phyloP scores from a whole-genome alignment of 1,140 invertebrate species.

The Drosophila lacertosa region DNA sequence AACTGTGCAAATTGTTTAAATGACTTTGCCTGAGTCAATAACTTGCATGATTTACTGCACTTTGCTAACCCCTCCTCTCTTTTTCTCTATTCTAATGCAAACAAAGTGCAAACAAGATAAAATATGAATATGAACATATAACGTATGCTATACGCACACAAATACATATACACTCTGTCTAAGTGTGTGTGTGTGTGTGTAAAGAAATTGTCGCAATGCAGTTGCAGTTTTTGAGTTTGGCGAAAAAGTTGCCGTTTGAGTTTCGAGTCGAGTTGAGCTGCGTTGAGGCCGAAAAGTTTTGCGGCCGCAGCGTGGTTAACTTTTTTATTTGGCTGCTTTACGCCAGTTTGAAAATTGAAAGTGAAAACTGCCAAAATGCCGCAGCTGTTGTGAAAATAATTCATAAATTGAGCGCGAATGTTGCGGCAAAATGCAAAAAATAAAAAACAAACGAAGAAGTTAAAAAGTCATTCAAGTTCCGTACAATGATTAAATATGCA shows the following conservation, averaged over 20 bases:
- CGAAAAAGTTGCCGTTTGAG: conserved; percentile 50
- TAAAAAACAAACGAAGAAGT: conserved; percentile 19
- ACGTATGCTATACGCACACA: conserved; percentile 30
- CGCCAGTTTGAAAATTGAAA: conserved; percentile 46
- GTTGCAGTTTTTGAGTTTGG: conserved; percentile 59
- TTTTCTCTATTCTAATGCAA: conserved; percentile 35
- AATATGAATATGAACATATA: conserved; percentile 62
- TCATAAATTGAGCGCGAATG: conserved; percentile 44
- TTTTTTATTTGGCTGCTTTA: conserved; percentile 23
- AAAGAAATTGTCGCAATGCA: conserved; percentile 66
- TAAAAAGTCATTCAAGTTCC: conserved; percentile 28
- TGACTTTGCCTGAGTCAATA: conserved; percentile 63
- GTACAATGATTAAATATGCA: conserved; percentile 41
- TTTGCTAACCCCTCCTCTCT: conserved; percentile 4
- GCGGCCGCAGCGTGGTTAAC: conserved; percentile 23
- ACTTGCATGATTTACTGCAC: conserved; percentile 57
- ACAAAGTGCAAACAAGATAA: conserved; percentile 55
- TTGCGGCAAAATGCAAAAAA: conserved; percentile 26
- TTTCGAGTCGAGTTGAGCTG: conserved; percentile 44
- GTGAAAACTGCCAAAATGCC: conserved; percentile 42
- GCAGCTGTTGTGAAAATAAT: conserved; percentile 46
- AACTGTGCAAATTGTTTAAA: conserved; percentile 64
- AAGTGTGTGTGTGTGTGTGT: conserved; percentile 10
- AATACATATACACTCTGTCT: conserved; percentile 5
- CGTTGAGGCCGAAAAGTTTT: conserved; percentile 42